Evolutionary conservation across 2,113 vertebrate species (phyloP).

Genomic region (Tretioscincus oriximinensis): DNA sequence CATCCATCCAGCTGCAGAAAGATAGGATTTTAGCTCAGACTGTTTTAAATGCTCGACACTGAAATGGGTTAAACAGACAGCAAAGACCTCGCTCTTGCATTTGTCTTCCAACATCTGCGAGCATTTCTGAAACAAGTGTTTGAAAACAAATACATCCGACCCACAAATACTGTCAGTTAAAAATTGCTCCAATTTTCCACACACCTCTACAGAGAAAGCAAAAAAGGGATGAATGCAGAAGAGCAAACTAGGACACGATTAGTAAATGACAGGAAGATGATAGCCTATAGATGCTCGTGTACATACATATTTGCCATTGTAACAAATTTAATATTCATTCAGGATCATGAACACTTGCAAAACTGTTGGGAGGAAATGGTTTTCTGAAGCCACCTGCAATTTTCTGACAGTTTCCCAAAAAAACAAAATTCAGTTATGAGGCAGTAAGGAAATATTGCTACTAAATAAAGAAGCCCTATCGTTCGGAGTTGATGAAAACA

Average conservation of each 20-base stretch:
- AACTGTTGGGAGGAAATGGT: background rate
- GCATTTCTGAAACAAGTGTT: constrained; percentile 29
- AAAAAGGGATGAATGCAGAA: constrained; percentile 2
- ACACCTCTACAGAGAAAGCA: constrained; percentile 23
- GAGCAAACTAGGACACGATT: background rate
- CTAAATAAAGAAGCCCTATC: background rate
- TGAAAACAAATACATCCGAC: constrained; percentile 24
- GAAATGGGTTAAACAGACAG: background rate
- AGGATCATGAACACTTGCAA: background rate
- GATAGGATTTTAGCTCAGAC: background rate
- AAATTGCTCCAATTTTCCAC: constrained; percentile 27
- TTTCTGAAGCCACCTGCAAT: background rate
- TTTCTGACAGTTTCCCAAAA: background rate
- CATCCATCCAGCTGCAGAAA: background rate
- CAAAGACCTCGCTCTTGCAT: background rate
- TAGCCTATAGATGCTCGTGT: background rate
- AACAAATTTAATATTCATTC: background rate
- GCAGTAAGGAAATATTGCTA: background rate
- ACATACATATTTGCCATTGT: background rate
- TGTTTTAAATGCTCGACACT: background rate
- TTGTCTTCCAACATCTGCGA: background rate
- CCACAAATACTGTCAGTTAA: constrained; percentile 3
- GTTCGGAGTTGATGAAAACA: background rate
- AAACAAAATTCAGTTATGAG: background rate
- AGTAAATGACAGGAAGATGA: background rate